These are phyloP conservation scores for Scaptomyza pallida DNA, from an alignment of 1,140 invertebrate genomes.

Conservation along the genomic window DNA sequence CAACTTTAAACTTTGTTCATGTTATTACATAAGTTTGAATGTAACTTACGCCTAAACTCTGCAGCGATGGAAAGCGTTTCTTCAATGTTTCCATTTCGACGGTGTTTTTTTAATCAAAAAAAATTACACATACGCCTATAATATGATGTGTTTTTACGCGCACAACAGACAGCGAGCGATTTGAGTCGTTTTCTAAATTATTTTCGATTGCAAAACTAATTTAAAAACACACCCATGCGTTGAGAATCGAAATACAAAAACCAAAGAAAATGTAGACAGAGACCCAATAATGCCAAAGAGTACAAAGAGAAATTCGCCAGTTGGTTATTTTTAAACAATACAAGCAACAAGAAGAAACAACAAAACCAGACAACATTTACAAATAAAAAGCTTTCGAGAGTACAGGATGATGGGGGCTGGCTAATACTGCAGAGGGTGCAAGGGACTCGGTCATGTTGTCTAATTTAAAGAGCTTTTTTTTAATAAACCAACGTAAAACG, in stretches of 20 bases:
- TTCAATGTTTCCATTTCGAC: constrained; percentile 75
- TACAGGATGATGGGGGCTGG: constrained; percentile 25
- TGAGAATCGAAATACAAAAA: too few species aligned
- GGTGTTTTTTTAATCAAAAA: constrained; percentile 7
- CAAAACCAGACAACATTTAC: constrained; percentile 42
- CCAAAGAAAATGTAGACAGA: background rate
- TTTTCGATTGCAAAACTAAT: constrained; percentile 58
- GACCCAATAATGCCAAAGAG: constrained; percentile 45
- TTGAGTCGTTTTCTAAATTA: constrained; percentile 79
- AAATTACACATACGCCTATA: constrained; percentile 27
- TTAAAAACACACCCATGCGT: constrained; percentile 5
- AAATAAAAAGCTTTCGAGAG: constrained; percentile 54
- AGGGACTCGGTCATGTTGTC: background rate
- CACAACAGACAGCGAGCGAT: constrained; percentile 67
- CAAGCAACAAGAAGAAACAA: constrained; percentile 24
- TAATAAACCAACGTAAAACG: constrained; percentile 45
- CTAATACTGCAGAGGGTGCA: background rate
- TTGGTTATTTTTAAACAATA: constrained; percentile 69
- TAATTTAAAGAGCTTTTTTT: constrained; percentile 46
- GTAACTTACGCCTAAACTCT: constrained; percentile 84
- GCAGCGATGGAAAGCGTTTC: constrained; percentile 83
- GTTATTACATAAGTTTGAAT: constrained; percentile 57
- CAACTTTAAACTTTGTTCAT: background rate
- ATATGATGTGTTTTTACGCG: constrained; percentile 35
- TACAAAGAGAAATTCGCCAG: constrained; percentile 58